Evolutionary conservation across 2,888 invertebrate genomes (phyloP).

Genomic region (Pollenia angustigena): DNA sequence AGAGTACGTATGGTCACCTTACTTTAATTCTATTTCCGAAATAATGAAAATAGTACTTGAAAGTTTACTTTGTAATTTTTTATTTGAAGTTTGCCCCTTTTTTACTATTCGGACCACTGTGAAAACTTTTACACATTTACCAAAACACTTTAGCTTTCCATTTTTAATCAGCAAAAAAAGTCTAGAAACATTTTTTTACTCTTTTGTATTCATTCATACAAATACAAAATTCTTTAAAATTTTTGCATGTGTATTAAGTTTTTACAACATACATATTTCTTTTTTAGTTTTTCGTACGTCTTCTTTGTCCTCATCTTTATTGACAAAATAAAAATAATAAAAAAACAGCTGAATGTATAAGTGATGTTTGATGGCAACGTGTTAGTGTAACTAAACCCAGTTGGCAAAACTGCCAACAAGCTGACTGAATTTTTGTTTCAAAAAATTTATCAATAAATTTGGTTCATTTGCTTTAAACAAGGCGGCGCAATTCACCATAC

Average conservation of each 20-base stretch:
- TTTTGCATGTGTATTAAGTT: no score
- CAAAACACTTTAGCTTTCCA: neutral
- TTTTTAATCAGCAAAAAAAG: slow-evolving; percentile 6
- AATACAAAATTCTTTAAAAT: neutral
- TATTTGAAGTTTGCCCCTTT: no score
- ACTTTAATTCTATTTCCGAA: no score
- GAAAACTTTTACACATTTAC: neutral
- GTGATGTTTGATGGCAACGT: slow-evolving; percentile 54
- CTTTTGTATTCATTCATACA: neutral
- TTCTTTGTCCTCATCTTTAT: slow-evolving; percentile 32
- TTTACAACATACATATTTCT: slow-evolving; percentile 16
- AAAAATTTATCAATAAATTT: no score
- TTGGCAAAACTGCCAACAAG: no score
- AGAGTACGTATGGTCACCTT: no score
- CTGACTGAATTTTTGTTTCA: no score
- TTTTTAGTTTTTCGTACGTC: slow-evolving; percentile 10
- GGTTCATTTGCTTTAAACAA: no score
- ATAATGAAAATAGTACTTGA: no score
- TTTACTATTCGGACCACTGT: neutral
- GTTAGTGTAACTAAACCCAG: slow-evolving; percentile 73
- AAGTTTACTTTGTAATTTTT: no score
- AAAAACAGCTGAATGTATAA: neutral
- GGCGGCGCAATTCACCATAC: no score
- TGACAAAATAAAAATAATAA: neutral
- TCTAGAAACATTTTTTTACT: neutral